Evolutionary conservation across 2,888 invertebrate species (phyloP).

Genomic region (Philaethria dido): DNA sequence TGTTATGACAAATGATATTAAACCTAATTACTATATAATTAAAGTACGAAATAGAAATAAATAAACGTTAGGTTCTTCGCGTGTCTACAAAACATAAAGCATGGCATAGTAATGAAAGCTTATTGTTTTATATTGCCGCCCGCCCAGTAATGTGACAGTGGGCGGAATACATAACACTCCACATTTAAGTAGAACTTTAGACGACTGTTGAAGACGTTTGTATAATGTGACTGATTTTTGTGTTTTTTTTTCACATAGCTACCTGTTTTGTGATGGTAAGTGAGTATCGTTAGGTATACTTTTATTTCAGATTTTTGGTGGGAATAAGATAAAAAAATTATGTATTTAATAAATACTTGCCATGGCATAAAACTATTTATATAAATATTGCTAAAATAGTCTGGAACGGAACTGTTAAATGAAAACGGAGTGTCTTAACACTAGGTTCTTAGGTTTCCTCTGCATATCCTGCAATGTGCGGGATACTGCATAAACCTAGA

Average conservation of each 20-base stretch:
- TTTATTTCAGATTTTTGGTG: no score
- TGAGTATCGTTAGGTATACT: neutral
- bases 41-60: constrained; percentile 35
- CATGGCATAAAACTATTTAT: no score
- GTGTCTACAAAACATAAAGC: constrained; percentile 70
- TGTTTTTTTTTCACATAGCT: neutral
- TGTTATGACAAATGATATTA: constrained; percentile 43
- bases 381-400: no score
- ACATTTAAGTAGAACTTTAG: constrained; percentile 31
- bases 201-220: neutral
- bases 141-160: constrained; percentile 73
- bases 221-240: neutral
- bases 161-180: constrained; percentile 59
- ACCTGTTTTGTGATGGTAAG: neutral
- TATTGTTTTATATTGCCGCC: constrained; percentile 81
- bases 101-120: constrained; percentile 71
- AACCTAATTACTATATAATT: constrained; percentile 12
- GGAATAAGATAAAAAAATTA: no score
- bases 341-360: no score
- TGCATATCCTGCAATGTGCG: no score
- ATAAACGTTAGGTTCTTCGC: constrained; percentile 52
- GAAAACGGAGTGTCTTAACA: no score
- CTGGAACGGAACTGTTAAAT: no score
- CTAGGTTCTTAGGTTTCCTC: no score
- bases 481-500: no score